Evolutionary conservation across 2,797 vertebrate species (phyloP).

Genomic region (Ceryle rudis): DNA sequence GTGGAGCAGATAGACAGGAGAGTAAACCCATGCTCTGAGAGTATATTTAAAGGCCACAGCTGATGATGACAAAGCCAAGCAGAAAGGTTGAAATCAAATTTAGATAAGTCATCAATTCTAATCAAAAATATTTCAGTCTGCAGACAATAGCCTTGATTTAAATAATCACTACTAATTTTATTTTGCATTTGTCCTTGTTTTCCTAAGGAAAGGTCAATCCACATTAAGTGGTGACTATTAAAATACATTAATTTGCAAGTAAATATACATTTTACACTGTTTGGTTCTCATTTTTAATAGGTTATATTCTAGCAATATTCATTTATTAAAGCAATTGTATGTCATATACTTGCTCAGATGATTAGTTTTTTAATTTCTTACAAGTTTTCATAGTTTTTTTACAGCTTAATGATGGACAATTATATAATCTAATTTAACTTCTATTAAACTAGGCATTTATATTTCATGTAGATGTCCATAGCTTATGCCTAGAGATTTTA

Average conservation of each 20-base stretch:
- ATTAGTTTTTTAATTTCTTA: slow-evolving; percentile 15
- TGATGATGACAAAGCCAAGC: not conserved
- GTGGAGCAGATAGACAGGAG: not conserved
- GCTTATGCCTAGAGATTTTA: not conserved
- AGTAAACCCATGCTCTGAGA: not conserved
- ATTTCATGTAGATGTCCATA: slow-evolving; percentile 16
- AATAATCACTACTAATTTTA: not conserved
- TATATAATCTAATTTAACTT: slow-evolving; percentile 32
- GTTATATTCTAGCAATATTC: not conserved
- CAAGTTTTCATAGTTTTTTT: slow-evolving; percentile 9
- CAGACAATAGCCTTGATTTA: not conserved
- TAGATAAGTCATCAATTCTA: not conserved
- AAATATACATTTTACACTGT: slow-evolving; percentile 23
- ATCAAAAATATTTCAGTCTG: not conserved
- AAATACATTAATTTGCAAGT: slow-evolving; percentile 22
- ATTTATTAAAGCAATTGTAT: slow-evolving; percentile 29
- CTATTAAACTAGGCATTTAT: slow-evolving; percentile 18
- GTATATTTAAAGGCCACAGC: not conserved
- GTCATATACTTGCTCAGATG: slow-evolving; percentile 21
- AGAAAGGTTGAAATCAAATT: not conserved
- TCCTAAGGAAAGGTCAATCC: slow-evolving; percentile 17
- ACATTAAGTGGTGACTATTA: not conserved
- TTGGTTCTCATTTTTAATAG: slow-evolving; percentile 18
- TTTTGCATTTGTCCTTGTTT: slow-evolving; percentile 13
- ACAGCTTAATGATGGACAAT: slow-evolving; percentile 7